These are phyloP conservation scores for Geodia barretti DNA, from an alignment of 37 sponge, comb jelly and placozoan genomes.

Conservation along the genomic window DNA sequence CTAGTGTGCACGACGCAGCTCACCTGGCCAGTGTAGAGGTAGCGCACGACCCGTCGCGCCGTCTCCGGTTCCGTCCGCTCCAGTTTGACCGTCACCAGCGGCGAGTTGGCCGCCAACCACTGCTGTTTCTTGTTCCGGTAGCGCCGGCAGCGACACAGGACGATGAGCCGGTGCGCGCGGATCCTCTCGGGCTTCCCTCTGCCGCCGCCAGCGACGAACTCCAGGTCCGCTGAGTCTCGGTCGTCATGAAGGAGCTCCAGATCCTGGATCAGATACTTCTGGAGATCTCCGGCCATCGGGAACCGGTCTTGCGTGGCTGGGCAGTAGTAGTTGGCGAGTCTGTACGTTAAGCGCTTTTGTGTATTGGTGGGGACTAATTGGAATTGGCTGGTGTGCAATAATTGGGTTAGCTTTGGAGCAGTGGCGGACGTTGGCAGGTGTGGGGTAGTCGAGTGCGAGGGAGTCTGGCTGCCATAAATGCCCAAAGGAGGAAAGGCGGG, in stretches of 20 bases:
- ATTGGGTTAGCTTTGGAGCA: neutral
- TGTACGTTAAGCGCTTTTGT: neutral
- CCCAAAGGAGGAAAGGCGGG: slow-evolving; percentile 63
- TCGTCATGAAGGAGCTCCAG: slow-evolving; percentile 30
- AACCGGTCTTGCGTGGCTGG: no score
- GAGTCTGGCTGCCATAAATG: slow-evolving; percentile 13
- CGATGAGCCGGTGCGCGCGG: slow-evolving; percentile 36
- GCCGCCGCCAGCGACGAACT: slow-evolving; percentile 33
- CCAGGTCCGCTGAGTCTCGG: slow-evolving; percentile 29
- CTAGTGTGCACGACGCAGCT: no score
- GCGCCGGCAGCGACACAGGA: slow-evolving; percentile 55
- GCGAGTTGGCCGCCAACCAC: neutral
- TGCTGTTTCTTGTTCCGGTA: slow-evolving; percentile 34
- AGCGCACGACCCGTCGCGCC: slow-evolving; percentile 45
- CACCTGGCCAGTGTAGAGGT: slow-evolving; percentile 85
- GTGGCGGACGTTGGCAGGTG: no score
- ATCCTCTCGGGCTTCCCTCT: slow-evolving; percentile 27
- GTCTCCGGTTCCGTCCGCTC: neutral
- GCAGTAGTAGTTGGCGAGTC: no score
- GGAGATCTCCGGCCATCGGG: slow-evolving; percentile 1
- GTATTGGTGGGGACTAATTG: neutral
- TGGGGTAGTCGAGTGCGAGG: no score
- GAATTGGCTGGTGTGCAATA: neutral
- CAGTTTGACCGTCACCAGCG: slow-evolving; percentile 1
- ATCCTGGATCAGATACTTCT: slow-evolving; percentile 28